Conservation (phyloP, 92 coral and sea anemone species). For the Metridium senile region DNA sequence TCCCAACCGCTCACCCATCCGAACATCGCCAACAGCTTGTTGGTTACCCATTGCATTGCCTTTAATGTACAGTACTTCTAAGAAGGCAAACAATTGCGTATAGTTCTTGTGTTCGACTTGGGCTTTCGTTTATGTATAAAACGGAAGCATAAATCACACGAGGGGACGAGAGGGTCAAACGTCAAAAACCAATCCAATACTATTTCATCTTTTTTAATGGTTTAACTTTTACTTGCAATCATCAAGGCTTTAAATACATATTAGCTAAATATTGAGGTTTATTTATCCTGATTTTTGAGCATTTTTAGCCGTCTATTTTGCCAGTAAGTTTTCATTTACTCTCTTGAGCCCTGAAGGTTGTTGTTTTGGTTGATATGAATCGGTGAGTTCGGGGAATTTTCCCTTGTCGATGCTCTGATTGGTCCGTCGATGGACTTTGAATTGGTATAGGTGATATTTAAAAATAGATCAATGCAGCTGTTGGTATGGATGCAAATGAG, state of each 20-base stretch:
- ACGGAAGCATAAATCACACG: not conserved
- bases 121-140: not conserved
- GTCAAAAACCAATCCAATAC: not conserved
- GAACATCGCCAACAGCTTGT: slow-evolving; percentile 55
- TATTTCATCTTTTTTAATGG: no score
- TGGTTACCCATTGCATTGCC: slow-evolving; percentile 68
- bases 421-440: not conserved
- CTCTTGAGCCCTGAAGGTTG: not conserved
- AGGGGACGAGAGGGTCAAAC: not conserved
- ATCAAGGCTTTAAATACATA: no score
- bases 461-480: no score
- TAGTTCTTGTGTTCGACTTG: no score
- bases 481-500: no score
- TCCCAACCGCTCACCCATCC: slow-evolving; percentile 61
- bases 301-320: not conserved
- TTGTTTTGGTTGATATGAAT: not conserved
- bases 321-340: not conserved
- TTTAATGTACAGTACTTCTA: no score
- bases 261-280: no score
- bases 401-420: not conserved
- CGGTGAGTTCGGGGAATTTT: not conserved
- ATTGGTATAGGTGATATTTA: no score
- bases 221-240: no score
- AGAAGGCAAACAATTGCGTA: no score
- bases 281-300: no score